Conservation (phyloP, 37 sponge, comb jelly and placozoan genomes). For the Axinella damicornis region DNA sequence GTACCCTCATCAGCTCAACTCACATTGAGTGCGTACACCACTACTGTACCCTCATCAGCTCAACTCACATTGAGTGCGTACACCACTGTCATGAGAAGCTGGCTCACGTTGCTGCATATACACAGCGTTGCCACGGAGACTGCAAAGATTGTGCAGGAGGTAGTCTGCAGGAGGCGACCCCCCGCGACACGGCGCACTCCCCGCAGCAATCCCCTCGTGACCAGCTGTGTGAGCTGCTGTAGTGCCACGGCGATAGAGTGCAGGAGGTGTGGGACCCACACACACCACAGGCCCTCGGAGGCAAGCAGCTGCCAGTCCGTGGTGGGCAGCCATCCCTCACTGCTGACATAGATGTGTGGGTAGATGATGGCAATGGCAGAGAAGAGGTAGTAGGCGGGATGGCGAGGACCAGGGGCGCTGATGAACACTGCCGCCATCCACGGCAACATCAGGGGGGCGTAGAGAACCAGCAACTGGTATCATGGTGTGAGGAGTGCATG, state of each 20-base stretch:
- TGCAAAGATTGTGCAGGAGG: not conserved
- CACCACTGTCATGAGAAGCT: not conserved
- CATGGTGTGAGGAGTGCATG: too few species aligned
- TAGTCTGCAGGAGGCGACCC: not conserved
- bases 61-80: not conserved
- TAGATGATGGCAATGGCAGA: conserved; percentile 1
- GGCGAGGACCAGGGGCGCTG: not conserved
- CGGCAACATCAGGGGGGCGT: conserved; percentile 56
- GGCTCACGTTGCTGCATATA: conserved; percentile 26
- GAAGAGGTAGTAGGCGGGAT: too few species aligned
- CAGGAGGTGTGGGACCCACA: conserved; percentile 33
- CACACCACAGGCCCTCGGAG: conserved; percentile 19
- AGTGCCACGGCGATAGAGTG: conserved; percentile 34
- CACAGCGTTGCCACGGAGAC: not conserved
- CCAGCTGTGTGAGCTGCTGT: not conserved
- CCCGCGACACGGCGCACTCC: not conserved
- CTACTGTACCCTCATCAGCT: too few species aligned
- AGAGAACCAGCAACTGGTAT: conserved; percentile 13
- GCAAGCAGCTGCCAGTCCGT: conserved; percentile 26
- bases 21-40: too few species aligned
- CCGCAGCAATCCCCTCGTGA: too few species aligned
- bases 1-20: too few species aligned
- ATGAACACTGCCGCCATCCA: conserved; percentile 41
- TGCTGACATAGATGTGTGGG: not conserved
- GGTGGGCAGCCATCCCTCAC: not conserved